Conservation (phyloP, 1,140 invertebrate species). For the Eriosoma lanigerum region DNA sequence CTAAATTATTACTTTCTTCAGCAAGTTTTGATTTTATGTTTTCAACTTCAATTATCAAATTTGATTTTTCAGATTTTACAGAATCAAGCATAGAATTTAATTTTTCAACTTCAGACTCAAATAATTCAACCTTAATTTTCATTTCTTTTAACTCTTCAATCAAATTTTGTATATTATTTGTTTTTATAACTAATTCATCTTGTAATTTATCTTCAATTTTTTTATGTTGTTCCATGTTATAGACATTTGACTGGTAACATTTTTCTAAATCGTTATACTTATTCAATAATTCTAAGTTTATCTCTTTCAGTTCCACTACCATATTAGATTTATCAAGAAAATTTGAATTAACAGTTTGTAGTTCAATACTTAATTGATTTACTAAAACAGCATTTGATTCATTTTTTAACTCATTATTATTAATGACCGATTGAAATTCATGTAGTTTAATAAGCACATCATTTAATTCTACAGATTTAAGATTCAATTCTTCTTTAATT, state of each 20-base stretch:
- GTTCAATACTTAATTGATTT: conserved; percentile 9
- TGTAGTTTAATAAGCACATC: not conserved
- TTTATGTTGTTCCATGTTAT: not conserved
- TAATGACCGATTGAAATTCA: not conserved
- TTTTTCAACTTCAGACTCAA: not conserved
- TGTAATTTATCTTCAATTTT: conserved; percentile 17
- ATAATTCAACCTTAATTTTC: not conserved
- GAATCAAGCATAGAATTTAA: not conserved
- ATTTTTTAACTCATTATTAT: not conserved
- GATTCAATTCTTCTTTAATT: not conserved
- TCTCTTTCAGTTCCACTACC: not conserved
- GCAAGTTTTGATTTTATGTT: not conserved
- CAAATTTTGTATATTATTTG: not conserved
- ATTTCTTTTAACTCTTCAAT: conserved; percentile 2
- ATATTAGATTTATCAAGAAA: not conserved
- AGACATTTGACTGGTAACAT: not conserved
- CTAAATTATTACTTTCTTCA: not conserved
- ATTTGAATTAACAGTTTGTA: not conserved
- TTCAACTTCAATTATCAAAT: not conserved
- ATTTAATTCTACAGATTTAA: not conserved
- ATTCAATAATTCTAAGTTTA: not conserved
- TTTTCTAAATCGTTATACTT: conserved; percentile 9
- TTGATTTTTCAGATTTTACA: not conserved
- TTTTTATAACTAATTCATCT: not conserved
- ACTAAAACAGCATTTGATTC: not conserved